A percentile compares a stretch with the other conserved stretches of the same genome.
Evolutionary conservation across 2,797 vertebrate species (phyloP).

Genomic region (Anomalospiza imberbis): DNA sequence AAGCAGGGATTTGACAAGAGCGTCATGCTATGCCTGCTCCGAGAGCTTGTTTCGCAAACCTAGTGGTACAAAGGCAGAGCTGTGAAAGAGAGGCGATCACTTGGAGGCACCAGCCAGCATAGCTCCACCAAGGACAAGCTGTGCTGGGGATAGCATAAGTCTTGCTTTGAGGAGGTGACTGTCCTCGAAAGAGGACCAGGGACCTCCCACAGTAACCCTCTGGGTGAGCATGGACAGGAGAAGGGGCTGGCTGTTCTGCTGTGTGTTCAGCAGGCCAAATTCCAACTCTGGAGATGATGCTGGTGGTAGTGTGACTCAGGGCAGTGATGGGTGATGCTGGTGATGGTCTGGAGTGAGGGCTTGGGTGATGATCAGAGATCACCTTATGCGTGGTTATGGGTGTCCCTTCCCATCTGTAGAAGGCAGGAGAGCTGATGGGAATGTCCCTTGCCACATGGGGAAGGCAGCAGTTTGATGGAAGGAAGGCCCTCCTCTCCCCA

Average conservation of each 20-base stretch:
- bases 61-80: neutral
- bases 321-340: neutral
- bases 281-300: neutral
- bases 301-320: neutral
- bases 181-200: too few species aligned
- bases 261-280: neutral
- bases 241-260: neutral
- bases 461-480: neutral
- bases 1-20: neutral
- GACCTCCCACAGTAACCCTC: neutral
- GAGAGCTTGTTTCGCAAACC: neutral
- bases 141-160: neutral
- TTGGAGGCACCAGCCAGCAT: neutral
- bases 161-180: neutral
- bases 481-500: neutral
- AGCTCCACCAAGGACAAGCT: neutral
- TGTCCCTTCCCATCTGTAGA: neutral
- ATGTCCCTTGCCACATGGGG: neutral
- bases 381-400: accelerated
- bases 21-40: neutral
- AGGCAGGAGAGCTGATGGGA: neutral
- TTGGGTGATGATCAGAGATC: neutral
- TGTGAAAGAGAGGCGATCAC: neutral
- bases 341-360: neutral
- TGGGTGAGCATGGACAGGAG: neutral